phyloP scores from a whole-genome alignment of 2,888 invertebrate species.

The Phanerotoma sp. region DNA sequence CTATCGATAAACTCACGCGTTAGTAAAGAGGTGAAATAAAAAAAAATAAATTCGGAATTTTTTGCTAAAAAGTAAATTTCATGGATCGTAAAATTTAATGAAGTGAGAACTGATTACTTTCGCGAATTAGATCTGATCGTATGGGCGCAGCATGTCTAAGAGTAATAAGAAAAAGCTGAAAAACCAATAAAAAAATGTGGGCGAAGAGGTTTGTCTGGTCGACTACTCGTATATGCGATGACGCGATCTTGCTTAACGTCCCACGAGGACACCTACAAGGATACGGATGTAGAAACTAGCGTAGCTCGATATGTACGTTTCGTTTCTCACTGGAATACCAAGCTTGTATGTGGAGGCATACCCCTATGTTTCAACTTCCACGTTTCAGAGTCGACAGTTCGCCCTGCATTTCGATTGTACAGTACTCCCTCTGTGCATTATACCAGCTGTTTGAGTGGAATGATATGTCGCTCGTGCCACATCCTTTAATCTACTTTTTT shows the following conservation, averaged over 20 bases:
- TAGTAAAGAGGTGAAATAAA: constrained; percentile 1
- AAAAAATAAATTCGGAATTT: no score
- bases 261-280: constrained; percentile 23
- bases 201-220: neutral
- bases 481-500: neutral
- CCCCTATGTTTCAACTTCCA: neutral
- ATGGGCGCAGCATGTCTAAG: neutral
- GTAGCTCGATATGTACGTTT: neutral
- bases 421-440: neutral
- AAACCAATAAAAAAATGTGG: neutral
- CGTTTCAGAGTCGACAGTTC: constrained; percentile 1
- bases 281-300: neutral
- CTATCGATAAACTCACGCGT: neutral
- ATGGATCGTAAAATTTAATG: no score
- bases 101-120: no score
- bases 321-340: constrained; percentile 9
- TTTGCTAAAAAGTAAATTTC: no score
- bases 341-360: constrained; percentile 5
- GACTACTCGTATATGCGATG: constrained; percentile 4
- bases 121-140: no score
- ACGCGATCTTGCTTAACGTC: constrained; percentile 15
- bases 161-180: neutral
- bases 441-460: constrained; percentile 5
- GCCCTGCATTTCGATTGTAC: constrained; percentile 1
- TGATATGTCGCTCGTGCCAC: neutral